Base-by-base conservation (phyloP, 2,797 vertebrate species). In the Schizothorax lantsangensis region DNA sequence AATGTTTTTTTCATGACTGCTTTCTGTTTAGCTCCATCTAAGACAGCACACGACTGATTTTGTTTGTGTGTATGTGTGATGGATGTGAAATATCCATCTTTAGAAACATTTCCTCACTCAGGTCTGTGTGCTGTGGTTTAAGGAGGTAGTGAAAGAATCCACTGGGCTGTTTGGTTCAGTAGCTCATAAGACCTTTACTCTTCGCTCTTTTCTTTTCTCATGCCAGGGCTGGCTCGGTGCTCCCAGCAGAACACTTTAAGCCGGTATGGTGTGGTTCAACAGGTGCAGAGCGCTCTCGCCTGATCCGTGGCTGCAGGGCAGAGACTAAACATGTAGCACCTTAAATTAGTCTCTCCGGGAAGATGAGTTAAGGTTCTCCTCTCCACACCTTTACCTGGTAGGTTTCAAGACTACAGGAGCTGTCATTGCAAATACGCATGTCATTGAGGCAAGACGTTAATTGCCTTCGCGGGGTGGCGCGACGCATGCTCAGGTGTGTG, bases 381-480 rank as follows among this genome's bases (percentile, higher is more conserved):
- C 72, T 86, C 26, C 36, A 21, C 52, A 49, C 17, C 47, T 87
- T 88, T 74, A 86, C 81, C 78, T 88, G 80, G 81, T 87, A 81
- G 49, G 87, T 89, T 90, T 92, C 90, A 91, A 91, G 91, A 78
- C 91, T 93, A 77, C 92, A 89, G 91, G 90, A 92, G 90, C 93
- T 94, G 94, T 95, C 95, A 95, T 91, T 91, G 91, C 89, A 91
- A 92, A 92, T 90, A 92, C 88, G 89, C 91, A 90, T 93, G 93
- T 94, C 93, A 93, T 91, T 93, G 93, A 93, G 89, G 91, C 90
- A 91, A 93, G 95, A 94, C 93, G 90, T 94, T 96, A 96, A 96
- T 96, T 96, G 95, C 93, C 93, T 94, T 33, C 79, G 91, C 89
- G 90, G 91, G 87, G 88, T 90, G 91, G 94, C 88, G 92, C 89